Base-by-base conservation (phyloP, 1,140 invertebrate species). In the Lutraria rhynchaena region DNA sequence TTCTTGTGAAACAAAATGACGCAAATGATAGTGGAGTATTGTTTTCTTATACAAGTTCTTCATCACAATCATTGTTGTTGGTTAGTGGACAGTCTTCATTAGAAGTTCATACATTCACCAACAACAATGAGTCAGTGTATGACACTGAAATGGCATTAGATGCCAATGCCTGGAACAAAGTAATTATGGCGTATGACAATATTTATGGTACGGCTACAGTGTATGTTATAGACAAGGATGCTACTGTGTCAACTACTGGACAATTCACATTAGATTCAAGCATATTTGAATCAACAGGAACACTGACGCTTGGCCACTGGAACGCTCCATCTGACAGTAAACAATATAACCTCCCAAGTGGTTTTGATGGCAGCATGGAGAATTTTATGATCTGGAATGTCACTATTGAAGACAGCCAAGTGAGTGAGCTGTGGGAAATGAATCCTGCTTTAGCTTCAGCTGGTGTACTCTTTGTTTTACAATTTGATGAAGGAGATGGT, bases 401-500 rank as follows among this genome's bases (percentile, higher is more conserved):
- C 11, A 57, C 76, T 15, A 51, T 88, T 2, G 82, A 85, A 37
- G 77, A 82, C 15, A 84, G 75, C 67, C 53, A 83, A 49, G 78
- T 87, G 22, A 53, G 51, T 31, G 81, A 87, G 27, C 31, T 84
- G 1, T 83, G 83, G 75, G 27, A 81, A 27, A 85, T 85, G 83
- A 67, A 82, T 53, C 85, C 85, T 29, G 31, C 37, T 17, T 9
- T 81, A 4, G 82, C 84, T 0, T 69, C 60, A 0, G 44, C 61
- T 29, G 61, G 80, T 1, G 46, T 88, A 9, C 55, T 60, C 17
- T 83, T 67, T 37, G 74, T 69, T 3, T 84, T 86, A 82, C 70
- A 70, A n/a, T 85, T 88, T 70, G 83, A 88, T 63, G 87, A 88
- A 83, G 87, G 87, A 15, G 69, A 83, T 55, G 83, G 84, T 4